Conservation (phyloP, 2,797 vertebrate genomes). For the Dromococcyx pavoninus region DNA sequence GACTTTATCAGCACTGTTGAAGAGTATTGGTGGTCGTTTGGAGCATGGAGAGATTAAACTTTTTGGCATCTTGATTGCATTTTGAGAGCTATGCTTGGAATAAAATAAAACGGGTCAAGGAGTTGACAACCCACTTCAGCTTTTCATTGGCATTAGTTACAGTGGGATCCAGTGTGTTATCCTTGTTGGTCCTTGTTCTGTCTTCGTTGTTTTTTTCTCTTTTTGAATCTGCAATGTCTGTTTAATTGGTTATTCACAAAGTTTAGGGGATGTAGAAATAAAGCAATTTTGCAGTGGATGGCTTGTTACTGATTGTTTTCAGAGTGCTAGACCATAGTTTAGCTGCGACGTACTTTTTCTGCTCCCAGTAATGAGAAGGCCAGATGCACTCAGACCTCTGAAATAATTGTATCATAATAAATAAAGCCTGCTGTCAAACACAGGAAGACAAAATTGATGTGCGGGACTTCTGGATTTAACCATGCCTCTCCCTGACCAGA, state of each 20-base stretch:
- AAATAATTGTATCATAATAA: accelerated
- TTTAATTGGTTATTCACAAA: neutral
- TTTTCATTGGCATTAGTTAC: neutral
- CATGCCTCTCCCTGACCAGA: neutral
- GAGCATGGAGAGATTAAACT: neutral
- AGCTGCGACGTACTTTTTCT: accelerated
- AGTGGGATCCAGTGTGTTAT: neutral
- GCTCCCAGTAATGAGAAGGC: neutral
- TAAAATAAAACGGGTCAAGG: neutral
- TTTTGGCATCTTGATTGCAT: too few species aligned
- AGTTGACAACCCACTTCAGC: neutral
- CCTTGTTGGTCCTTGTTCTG: neutral
- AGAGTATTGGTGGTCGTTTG: neutral
- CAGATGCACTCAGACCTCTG: neutral
- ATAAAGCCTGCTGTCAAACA: neutral
- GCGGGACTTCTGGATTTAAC: neutral
- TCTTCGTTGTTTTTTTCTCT: neutral
- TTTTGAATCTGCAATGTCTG: accelerated
- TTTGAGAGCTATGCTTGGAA: neutral
- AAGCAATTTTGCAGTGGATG: neutral
- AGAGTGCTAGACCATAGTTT: neutral
- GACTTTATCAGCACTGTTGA: neutral
- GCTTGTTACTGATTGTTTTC: neutral
- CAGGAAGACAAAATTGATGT: neutral
- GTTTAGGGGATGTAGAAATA: neutral